Evolutionary conservation across 2,113 vertebrate species (phyloP).

Genomic region (Lophura nycthemera): DNA sequence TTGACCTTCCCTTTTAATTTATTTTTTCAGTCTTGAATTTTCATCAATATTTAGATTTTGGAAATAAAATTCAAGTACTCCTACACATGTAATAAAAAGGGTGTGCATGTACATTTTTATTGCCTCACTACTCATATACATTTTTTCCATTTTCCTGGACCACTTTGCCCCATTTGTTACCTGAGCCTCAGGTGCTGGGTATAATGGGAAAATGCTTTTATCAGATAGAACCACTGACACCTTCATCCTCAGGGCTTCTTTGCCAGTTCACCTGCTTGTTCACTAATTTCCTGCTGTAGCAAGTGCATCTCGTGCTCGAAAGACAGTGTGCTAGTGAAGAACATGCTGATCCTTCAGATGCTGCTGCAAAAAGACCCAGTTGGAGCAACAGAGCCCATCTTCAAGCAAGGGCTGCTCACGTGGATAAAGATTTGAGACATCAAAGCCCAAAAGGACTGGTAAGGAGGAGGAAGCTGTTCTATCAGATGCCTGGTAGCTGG

Average conservation of each 20-base stretch:
- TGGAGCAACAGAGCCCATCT: not conserved
- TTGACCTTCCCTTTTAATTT: not conserved
- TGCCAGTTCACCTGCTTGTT: not conserved
- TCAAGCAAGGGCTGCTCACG: not conserved
- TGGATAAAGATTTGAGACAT: slow-evolving; percentile 13
- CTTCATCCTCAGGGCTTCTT: not conserved
- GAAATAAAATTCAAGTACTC: not conserved
- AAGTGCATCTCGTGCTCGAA: not conserved
- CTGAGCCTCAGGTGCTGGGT: not conserved
- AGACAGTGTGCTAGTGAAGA: not conserved
- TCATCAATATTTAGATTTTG: not conserved
- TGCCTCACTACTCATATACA: not conserved
- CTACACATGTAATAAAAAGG: not conserved
- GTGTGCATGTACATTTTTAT: not conserved
- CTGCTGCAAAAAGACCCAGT: not conserved
- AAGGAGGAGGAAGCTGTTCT: not conserved
- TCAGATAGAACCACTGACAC: not conserved
- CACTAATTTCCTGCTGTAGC: not conserved
- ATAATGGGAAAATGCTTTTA: not conserved
- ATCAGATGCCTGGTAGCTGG: slow-evolving; percentile 20
- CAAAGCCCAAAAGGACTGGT: not conserved
- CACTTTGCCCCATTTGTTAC: not conserved
- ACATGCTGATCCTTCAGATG: not conserved
- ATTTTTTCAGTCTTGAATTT: not conserved
- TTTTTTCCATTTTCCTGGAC: not conserved